Percentiles rank a stretch among this genome's conserved stretches.
Conservation (phyloP, 2,113 vertebrate genomes). For the Gallinago media region DNA sequence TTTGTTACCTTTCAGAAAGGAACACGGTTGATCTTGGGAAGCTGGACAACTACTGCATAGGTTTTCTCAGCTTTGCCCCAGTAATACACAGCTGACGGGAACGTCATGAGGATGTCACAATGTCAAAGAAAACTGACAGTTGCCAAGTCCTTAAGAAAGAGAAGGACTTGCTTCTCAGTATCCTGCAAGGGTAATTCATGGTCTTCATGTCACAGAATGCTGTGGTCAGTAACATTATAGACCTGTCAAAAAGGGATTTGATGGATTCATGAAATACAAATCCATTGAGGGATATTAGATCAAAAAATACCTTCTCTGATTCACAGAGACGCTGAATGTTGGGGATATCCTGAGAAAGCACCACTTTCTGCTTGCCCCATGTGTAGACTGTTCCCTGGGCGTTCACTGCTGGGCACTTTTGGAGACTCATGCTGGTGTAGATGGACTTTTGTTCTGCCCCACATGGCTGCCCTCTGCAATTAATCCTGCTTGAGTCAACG, state of each 20-base stretch:
- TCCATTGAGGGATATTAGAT: not conserved
- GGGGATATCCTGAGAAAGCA: not conserved
- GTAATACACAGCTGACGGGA: not conserved
- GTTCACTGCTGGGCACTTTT: not conserved
- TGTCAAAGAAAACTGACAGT: not conserved
- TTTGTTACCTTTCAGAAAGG: not conserved
- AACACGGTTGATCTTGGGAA: not conserved
- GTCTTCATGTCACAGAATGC: not conserved
- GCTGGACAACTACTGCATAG: not conserved
- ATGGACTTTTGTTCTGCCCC: not conserved
- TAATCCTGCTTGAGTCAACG: constrained; percentile 11
- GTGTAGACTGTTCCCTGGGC: rapidly evolving
- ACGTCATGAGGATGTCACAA: not conserved
- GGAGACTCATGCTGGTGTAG: not conserved
- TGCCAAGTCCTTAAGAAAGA: not conserved
- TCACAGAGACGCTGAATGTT: not conserved
- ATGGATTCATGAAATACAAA: not conserved
- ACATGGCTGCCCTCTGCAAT: not conserved
- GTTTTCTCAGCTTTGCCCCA: not conserved
- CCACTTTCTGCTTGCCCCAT: not conserved
- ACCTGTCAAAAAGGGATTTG: not conserved
- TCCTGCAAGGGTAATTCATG: not conserved
- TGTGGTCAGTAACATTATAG: not conserved
- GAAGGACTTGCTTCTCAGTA: not conserved
- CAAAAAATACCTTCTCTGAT: not conserved